Evolutionary conservation across 2,888 invertebrate species (phyloP).

Genomic region (Blomia tropicalis): DNA sequence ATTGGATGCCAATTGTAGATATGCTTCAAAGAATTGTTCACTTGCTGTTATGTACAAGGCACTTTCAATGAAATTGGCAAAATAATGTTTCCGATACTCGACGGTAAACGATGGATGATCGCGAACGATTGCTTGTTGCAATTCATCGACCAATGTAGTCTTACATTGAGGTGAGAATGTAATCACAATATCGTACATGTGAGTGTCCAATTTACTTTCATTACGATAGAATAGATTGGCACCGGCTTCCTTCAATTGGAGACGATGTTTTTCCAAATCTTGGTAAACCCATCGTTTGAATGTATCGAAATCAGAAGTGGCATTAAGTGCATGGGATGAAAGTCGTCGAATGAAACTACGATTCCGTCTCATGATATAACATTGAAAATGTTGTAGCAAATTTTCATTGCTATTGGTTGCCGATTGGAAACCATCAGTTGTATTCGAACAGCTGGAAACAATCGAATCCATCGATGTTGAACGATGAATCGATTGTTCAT

Average conservation of each 20-base stretch:
- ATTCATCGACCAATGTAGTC: not conserved
- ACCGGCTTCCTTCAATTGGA: not conserved
- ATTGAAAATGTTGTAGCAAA: not conserved
- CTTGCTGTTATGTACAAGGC: constrained; percentile 22
- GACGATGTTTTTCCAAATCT: not conserved
- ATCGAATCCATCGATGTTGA: not conserved
- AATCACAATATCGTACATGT: constrained; percentile 1
- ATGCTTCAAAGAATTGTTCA: constrained; percentile 13
- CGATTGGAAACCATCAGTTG: not conserved
- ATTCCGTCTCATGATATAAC: not conserved
- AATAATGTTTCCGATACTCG: constrained; percentile 3
- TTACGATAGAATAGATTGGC: constrained; percentile 3
- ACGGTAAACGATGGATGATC: not conserved
- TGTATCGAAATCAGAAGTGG: not conserved
- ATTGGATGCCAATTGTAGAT: not conserved
- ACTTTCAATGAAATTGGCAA: constrained; percentile 18
- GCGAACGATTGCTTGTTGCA: not conserved
- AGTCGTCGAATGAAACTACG: not conserved
- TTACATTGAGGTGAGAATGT: not conserved
- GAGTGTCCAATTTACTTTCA: constrained; percentile 3
- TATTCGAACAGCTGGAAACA: not conserved
- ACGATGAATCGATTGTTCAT: not conserved
- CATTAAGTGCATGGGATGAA: not conserved
- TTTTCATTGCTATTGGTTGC: not conserved
- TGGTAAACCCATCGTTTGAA: constrained; percentile 4